Evolutionary conservation across 2,888 invertebrate species (phyloP), one percentile per base, ranked within the genome.

Genomic region (Timandra comae): DNA sequence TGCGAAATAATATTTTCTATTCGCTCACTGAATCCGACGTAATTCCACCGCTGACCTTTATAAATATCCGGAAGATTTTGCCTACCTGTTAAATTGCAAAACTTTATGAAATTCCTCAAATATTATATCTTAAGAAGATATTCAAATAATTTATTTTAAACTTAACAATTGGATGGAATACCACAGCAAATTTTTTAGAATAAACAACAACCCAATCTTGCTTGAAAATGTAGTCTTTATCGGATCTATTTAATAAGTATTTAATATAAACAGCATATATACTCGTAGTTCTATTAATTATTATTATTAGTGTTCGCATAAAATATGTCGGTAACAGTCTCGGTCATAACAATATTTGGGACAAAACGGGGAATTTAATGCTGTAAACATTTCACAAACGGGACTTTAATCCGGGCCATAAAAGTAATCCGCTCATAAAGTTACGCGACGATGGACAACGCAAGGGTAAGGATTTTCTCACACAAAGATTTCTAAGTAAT

Each of bases 401-500:
- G 69, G 70, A 72, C 70, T 78, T 77, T 81, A 84, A 82, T 81
- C 82, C 80, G 56, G 67, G 64, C 70, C 77, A 80, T 85, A 82
- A 85, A 84, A 84, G 80, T 85, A 85, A 84, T 85, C 82, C 77
- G 66, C 73, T 75, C 82, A 80, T 85, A 84, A 85, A 85, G 74
- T 80, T 76, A 74, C 77, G 73, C 80, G 73, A 77, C 79, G 81
- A 82, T 82, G 82, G 82, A 82, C 82, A 81, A 73, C 80, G 74
- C 74, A 77, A 81, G 84, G 82, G 81, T 76, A 73, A 66, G 81
- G 81, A 80, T 84, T 82, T 75, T 66, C 72, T 75, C 77, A 50
- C 65, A 72, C 78, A 77, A 84, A 82, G 84, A 85, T 82, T 81
- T 72, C 73, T 61, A 77, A 79, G 79, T 85, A 84, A 85, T 85